These are phyloP conservation scores for Actias luna DNA, from an alignment of 2,888 invertebrate genomes.

Conservation along the genomic window DNA sequence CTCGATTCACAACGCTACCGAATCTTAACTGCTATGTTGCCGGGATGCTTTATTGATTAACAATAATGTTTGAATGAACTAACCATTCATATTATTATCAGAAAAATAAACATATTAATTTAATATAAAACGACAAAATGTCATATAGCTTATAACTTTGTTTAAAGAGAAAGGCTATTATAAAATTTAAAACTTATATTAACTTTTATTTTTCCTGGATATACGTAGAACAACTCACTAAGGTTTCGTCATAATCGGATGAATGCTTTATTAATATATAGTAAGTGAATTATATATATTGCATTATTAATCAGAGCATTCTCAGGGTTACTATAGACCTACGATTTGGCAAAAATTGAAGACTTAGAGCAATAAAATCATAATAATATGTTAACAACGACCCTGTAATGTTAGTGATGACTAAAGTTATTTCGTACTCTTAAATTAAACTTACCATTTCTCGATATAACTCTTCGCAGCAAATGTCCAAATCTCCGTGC, in stretches of 20 bases:
- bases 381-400: not conserved
- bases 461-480: constrained; percentile 71
- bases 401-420: not conserved
- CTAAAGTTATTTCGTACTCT: not conserved
- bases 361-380: not conserved
- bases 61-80: not conserved
- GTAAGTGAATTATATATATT: not conserved
- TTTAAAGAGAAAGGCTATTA: too few relatives aligned
- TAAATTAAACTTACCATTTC: constrained; percentile 59
- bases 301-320: not conserved
- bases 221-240: too few relatives aligned
- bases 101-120: too few relatives aligned
- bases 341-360: not conserved
- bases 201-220: too few relatives aligned
- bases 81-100: not conserved
- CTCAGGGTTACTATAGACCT: not conserved
- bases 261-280: not conserved
- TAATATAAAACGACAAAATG: too few relatives aligned
- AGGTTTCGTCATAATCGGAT: not conserved
- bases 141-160: too few relatives aligned
- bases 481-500: constrained; percentile 71
- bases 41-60: not conserved
- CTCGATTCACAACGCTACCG: constrained; percentile 43
- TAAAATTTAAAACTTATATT: too few relatives aligned
- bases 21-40: constrained; percentile 16